Percentiles rank a stretch among this genome's conserved stretches.
Conservation (phyloP, 2,888 invertebrate genomes). For the Horisme vitalbata region DNA sequence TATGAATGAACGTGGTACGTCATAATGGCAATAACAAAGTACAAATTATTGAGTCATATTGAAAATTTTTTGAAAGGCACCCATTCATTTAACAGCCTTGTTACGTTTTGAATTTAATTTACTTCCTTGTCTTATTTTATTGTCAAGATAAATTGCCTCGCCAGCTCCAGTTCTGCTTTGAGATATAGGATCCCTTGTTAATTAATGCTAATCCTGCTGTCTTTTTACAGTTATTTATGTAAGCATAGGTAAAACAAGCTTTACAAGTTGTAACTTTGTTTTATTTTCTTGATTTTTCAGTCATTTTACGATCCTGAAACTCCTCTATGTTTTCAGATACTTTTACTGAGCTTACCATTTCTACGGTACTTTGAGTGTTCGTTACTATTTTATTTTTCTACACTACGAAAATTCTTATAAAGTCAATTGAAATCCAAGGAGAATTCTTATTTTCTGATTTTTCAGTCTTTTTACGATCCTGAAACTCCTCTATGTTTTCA, state of each 20-base stretch:
- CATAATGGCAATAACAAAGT: no score
- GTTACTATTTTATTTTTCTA: no score
- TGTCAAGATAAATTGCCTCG: conserved; percentile 31
- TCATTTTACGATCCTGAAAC: neutral
- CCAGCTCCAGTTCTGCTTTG: conserved; percentile 25
- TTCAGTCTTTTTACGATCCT: neutral
- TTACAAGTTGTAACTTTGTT: neutral
- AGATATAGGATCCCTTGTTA: conserved; percentile 24
- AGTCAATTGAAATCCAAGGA: no score
- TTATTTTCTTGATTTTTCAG: neutral
- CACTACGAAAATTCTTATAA: no score
- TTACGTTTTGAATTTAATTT: conserved; percentile 11
- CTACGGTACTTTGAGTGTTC: no score
- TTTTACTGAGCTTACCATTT: no score
- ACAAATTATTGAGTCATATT: no score
- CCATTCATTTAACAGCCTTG: conserved; percentile 5
- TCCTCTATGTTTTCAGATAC: no score
- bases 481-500: no score
- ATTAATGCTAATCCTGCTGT: conserved; percentile 26
- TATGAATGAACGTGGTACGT: no score
- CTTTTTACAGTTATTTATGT: conserved; percentile 8
- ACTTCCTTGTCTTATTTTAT: conserved; percentile 19
- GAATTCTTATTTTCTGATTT: neutral
- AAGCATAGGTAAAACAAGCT: neutral
- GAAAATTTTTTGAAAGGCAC: conserved; percentile 1